phyloP scores from a whole-genome alignment of 2,888 invertebrate species.

The Mycalesis mineus region DNA sequence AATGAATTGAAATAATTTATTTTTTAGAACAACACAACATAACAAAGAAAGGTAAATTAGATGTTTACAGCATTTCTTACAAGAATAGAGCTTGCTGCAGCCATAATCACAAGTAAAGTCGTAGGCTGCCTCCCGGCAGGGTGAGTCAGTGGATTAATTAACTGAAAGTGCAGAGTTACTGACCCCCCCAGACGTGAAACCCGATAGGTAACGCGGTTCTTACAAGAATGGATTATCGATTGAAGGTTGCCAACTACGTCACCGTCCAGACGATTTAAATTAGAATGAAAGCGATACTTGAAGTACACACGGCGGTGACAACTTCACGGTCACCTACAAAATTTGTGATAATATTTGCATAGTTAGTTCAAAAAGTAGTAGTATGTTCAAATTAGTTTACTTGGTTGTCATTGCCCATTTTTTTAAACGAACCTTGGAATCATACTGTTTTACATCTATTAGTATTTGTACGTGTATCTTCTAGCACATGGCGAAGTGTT shows the following conservation, averaged over 20 bases:
- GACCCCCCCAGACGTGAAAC: slow-evolving; percentile 26
- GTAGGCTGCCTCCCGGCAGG: slow-evolving; percentile 12
- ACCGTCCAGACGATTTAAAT: slow-evolving; percentile 20
- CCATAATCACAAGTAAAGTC: slow-evolving; percentile 35
- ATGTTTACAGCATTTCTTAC: too few relatives aligned
- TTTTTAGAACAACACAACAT: too few relatives aligned
- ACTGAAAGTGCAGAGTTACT: slow-evolving; percentile 9
- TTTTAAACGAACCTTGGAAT: too few relatives aligned
- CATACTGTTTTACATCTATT: too few relatives aligned
- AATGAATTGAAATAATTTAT: too few relatives aligned
- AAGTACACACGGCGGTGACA: background rate
- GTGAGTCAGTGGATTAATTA: slow-evolving; percentile 18
- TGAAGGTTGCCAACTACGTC: slow-evolving; percentile 25
- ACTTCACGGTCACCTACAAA: background rate
- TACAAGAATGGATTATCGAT: slow-evolving; percentile 24
- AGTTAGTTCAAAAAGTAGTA: background rate
- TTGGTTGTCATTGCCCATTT: too few relatives aligned
- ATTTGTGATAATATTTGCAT: background rate
- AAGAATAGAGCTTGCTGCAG: slow-evolving; percentile 32
- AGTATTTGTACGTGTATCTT: too few relatives aligned
- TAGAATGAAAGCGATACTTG: slow-evolving; percentile 7
- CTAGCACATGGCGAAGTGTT: too few relatives aligned
- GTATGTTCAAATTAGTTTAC: too few relatives aligned
- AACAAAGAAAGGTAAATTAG: too few relatives aligned
- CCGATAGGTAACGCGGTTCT: slow-evolving; percentile 16